Conservation (phyloP, 2,113 vertebrate species). For the Chiloscyllium plagiosum region DNA sequence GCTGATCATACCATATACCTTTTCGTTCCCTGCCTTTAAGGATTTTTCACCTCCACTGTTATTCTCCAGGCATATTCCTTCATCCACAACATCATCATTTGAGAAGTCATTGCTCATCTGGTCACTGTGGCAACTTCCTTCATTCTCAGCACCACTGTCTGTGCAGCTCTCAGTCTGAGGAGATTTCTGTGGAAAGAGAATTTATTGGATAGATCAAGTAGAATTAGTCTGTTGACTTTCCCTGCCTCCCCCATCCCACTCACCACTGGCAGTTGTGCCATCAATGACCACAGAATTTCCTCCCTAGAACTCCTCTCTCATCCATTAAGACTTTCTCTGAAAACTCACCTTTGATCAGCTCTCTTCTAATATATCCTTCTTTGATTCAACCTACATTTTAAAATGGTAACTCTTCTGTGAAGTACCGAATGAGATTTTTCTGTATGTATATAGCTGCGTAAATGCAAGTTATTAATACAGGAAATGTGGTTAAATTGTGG, state of each 20-base stretch:
- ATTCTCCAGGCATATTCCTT: slow-evolving; percentile 94
- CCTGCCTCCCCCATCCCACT: background rate
- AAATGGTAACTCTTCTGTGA: slow-evolving; percentile 1
- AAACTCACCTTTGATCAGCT: background rate
- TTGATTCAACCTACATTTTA: slow-evolving; percentile 10
- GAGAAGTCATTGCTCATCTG: slow-evolving; percentile 99
- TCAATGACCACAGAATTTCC: background rate
- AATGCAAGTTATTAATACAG: background rate
- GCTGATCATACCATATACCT: slow-evolving; percentile 56
- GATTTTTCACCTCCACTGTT: slow-evolving; percentile 75
- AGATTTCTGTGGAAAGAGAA: slow-evolving; percentile 71
- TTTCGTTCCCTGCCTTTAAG: slow-evolving; percentile 71
- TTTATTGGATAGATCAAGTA: background rate
- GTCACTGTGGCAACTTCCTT: slow-evolving; percentile 98
- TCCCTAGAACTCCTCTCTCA: background rate
- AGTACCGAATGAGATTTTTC: background rate
- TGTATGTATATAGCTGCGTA: background rate
- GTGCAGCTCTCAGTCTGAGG: slow-evolving; percentile 98
- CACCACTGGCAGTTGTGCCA: background rate
- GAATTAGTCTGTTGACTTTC: background rate
- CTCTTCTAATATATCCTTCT: background rate
- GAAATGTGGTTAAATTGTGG: background rate
- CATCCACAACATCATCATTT: slow-evolving; percentile 90
- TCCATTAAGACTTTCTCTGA: background rate
- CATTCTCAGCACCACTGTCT: slow-evolving; percentile 96